These are phyloP conservation scores for Babylonia areolata DNA, from an alignment of 1,140 invertebrate genomes.

Conservation along the genomic window DNA sequence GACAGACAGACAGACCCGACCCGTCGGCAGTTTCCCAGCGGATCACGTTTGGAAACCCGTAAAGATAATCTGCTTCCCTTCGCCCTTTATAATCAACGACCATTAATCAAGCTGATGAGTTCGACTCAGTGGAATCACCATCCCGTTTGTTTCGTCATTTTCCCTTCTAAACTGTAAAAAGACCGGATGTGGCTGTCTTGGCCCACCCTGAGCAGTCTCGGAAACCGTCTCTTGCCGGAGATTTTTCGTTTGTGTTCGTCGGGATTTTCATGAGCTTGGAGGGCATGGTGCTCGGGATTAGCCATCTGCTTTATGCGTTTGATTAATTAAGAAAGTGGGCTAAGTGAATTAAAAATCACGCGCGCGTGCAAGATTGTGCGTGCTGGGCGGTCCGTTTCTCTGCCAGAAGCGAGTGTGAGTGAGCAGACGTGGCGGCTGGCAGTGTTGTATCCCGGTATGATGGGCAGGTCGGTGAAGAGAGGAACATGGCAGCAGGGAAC, in stretches of 20 bases:
- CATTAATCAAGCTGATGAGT: conserved; percentile 29
- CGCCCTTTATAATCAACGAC: conserved; percentile 20
- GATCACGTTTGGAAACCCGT: background rate
- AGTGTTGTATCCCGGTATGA: background rate
- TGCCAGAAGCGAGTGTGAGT: too few species aligned
- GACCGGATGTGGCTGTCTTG: conserved; percentile 11
- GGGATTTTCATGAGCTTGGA: conserved; percentile 1
- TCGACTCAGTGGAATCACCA: conserved; percentile 3
- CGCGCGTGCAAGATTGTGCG: background rate
- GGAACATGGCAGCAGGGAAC: background rate
- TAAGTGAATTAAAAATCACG: conserved; percentile 8
- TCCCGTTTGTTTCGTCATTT: conserved; percentile 7
- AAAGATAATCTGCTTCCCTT: conserved; percentile 27
- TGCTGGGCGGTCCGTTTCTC: background rate
- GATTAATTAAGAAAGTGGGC: conserved; percentile 1
- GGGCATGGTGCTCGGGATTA: background rate
- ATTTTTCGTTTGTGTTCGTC: background rate
- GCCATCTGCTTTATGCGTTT: background rate
- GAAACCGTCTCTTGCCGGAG: background rate
- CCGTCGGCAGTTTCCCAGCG: background rate
- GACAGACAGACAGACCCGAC: background rate
- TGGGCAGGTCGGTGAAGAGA: background rate
- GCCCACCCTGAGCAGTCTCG: background rate
- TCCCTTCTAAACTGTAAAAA: background rate
- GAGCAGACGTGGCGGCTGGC: too few species aligned